Evolutionary conservation across 2,113 vertebrate genomes (phyloP).

Genomic region (Crotalus helleri): DNA sequence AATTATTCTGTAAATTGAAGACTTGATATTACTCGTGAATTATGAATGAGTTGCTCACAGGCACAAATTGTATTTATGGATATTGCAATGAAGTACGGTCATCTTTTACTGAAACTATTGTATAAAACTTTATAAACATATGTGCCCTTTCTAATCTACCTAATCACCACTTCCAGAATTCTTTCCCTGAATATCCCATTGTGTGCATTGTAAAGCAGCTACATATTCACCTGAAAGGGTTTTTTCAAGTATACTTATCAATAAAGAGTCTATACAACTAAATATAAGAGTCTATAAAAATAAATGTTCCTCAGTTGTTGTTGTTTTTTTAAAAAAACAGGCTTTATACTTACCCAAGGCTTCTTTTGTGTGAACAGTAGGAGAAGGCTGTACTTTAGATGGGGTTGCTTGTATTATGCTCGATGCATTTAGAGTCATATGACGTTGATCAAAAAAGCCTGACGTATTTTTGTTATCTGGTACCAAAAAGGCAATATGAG

Average conservation of each 20-base stretch:
- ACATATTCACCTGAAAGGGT: neutral
- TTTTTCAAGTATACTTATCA: neutral
- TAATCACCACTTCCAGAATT: neutral
- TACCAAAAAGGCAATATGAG: conserved; percentile 21
- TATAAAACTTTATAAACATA: neutral
- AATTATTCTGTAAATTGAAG: neutral
- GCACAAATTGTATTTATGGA: neutral
- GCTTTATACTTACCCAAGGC: conserved; percentile 79
- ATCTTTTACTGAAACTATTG: neutral
- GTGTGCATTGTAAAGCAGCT: neutral
- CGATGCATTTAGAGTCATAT: conserved; percentile 84
- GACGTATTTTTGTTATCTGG: conserved; percentile 57
- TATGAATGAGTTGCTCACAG: neutral
- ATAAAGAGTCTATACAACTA: neutral
- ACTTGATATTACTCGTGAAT: neutral
- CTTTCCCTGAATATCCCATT: neutral
- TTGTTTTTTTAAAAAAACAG: neutral
- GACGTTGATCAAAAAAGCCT: conserved; percentile 66
- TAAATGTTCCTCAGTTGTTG: neutral
- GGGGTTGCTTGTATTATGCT: conserved; percentile 78
- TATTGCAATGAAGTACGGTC: neutral
- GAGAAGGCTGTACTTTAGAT: conserved; percentile 83
- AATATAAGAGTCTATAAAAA: neutral
- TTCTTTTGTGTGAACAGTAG: conserved; percentile 91
- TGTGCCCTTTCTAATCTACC: neutral